These are phyloP conservation scores for Urosaurus nigricauda DNA, from an alignment of 2,797 vertebrate species.

Conservation along the genomic window DNA sequence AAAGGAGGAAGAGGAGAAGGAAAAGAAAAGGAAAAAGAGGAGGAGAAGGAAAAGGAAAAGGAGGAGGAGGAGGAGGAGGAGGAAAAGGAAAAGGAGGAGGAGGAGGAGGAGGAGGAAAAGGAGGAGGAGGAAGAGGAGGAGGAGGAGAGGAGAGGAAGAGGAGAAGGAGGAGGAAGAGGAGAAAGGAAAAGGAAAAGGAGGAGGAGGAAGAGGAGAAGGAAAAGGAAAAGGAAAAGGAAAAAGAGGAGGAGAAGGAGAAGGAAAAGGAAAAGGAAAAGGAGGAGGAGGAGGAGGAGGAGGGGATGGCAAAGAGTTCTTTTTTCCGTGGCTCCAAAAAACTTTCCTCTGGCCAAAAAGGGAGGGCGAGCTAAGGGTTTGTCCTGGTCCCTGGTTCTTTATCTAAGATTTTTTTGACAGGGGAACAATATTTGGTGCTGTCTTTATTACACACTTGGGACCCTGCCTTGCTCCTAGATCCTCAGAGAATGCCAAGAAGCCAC, in stretches of 20 bases:
- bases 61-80: neutral
- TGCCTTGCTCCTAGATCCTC: too few species aligned
- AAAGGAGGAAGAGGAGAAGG: rapidly evolving
- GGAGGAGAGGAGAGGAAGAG: neutral
- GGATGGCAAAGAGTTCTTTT: too few species aligned
- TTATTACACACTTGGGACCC: neutral
- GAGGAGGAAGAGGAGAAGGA: neutral
- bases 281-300: neutral
- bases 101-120: neutral
- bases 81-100: too few species aligned
- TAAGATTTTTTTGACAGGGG: neutral
- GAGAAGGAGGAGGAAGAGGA: too few species aligned
- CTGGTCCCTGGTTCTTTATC: too few species aligned
- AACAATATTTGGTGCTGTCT: neutral
- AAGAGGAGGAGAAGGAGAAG: neutral
- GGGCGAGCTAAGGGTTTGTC: neutral
- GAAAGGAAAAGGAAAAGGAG: neutral
- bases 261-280: too few species aligned
- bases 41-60: neutral
- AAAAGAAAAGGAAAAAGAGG: neutral
- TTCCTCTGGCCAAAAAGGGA: neutral
- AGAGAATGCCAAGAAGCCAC: too few species aligned
- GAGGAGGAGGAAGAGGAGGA: too few species aligned
- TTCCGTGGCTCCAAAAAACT: neutral
- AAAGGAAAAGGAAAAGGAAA: rapidly evolving